Percentiles rank a stretch among this genome's conserved stretches.
These are phyloP conservation scores for Tupaia chinensis DNA, from an alignment of 2,113 vertebrate species.

Conservation along the genomic window DNA sequence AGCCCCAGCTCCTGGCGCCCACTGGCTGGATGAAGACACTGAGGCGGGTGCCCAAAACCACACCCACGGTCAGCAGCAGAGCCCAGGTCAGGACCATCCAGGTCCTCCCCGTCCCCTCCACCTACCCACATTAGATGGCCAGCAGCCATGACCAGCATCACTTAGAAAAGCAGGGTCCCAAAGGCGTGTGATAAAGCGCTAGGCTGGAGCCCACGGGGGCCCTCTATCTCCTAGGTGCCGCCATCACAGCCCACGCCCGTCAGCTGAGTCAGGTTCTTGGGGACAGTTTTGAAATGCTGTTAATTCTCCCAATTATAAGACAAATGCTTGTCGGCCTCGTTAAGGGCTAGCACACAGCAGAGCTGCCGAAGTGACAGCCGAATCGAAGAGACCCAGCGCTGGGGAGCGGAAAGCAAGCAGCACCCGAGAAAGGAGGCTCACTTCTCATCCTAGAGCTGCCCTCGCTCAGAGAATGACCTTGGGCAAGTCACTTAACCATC, in stretches of 20 bases:
- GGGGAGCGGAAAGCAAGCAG: accelerated
- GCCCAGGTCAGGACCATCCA: background rate
- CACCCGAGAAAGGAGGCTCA: background rate
- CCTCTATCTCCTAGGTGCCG: background rate
- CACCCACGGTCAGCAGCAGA: background rate
- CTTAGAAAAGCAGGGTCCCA: background rate
- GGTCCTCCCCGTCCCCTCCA: accelerated
- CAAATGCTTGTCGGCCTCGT: background rate
- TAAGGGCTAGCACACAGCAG: constrained; percentile 20
- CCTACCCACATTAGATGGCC: background rate
- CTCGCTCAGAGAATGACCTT: constrained; percentile 63
- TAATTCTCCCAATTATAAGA: constrained; percentile 42
- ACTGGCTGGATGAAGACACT: background rate
- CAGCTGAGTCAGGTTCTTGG: constrained; percentile 34
- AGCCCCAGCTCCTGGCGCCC: background rate
- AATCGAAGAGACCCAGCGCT: background rate
- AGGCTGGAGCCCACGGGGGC: background rate
- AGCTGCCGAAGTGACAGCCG: constrained; percentile 27
- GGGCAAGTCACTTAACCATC: constrained; percentile 70
- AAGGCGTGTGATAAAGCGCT: background rate
- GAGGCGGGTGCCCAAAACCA: background rate
- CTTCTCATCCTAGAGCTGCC: constrained; percentile 1
- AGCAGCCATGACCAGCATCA: background rate
- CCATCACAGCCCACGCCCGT: background rate
- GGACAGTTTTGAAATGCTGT: background rate